Evolutionary conservation across 1,140 invertebrate genomes (phyloP).

Genomic region (Vollenhovia emeryi): DNA sequence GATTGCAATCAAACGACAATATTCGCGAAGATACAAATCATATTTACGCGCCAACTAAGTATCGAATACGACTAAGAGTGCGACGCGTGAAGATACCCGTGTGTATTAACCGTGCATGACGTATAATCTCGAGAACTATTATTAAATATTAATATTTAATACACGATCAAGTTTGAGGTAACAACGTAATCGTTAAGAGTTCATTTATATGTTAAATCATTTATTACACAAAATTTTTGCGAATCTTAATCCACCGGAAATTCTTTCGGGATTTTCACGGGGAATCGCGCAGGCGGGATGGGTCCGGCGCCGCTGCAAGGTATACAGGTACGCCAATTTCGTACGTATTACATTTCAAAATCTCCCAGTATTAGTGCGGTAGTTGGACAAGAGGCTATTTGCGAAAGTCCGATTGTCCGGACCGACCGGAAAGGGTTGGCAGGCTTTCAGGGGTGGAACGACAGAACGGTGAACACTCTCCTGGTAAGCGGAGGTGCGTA

Average conservation of each 20-base stretch:
- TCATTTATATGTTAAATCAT: no score
- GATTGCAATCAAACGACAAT: no score
- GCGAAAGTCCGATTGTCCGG: slow-evolving; percentile 38
- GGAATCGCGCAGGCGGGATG: neutral
- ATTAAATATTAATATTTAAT: no score
- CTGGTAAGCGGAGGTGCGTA: slow-evolving; percentile 50
- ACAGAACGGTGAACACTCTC: slow-evolving; percentile 57
- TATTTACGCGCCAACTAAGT: no score
- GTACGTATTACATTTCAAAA: slow-evolving; percentile 73
- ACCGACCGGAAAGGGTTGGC: slow-evolving; percentile 41
- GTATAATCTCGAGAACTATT: no score
- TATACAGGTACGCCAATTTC: slow-evolving; percentile 65
- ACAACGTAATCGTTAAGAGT: neutral
- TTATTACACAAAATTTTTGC: neutral
- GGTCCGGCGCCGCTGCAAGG: neutral
- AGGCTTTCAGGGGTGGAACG: slow-evolving; percentile 30
- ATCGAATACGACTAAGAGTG: no score
- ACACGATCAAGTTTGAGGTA: neutral
- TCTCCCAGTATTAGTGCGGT: slow-evolving; percentile 59
- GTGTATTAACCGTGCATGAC: no score
- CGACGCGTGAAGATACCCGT: no score
- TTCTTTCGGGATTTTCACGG: neutral
- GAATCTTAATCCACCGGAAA: neutral
- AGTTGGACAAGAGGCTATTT: slow-evolving; percentile 68
- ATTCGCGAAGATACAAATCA: no score